phyloP scores from a whole-genome alignment of 2,113 vertebrate species.

The Lagopus muta region DNA sequence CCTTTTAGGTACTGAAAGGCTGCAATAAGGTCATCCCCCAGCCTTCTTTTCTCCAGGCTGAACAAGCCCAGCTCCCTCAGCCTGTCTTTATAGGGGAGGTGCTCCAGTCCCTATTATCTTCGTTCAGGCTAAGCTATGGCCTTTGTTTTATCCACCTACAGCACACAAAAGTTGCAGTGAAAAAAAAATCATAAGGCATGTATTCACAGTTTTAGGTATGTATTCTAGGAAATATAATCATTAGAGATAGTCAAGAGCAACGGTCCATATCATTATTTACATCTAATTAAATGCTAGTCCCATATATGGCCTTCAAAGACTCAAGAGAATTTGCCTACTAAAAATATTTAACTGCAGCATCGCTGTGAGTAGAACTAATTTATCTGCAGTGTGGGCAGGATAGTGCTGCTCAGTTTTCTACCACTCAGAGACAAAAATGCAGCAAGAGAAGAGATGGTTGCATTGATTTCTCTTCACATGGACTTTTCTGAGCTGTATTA shows the following conservation, averaged over 20 bases:
- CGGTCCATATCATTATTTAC: neutral
- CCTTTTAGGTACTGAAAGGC: no score
- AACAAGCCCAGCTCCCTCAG: no score
- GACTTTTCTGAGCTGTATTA: neutral
- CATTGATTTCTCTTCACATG: neutral
- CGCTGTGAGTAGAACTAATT: no score
- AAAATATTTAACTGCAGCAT: no score
- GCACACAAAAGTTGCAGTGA: neutral
- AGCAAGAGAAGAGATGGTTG: neutral
- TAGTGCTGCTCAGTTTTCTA: neutral
- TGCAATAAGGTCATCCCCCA: no score
- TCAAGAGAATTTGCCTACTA: neutral
- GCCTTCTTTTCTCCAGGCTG: no score
- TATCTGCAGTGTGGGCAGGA: neutral
- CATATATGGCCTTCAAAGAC: rapidly evolving
- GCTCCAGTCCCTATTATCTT: no score
- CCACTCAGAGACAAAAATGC: neutral
- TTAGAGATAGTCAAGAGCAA: neutral
- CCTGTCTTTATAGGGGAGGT: no score
- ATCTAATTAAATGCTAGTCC: neutral
- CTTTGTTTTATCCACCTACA: neutral
- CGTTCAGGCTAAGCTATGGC: neutral
- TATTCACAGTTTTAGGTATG: neutral
- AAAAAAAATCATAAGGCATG: neutral
- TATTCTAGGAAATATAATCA: neutral